Conservation (phyloP, 2,797 vertebrate species). For the Labroides dimidiatus region DNA sequence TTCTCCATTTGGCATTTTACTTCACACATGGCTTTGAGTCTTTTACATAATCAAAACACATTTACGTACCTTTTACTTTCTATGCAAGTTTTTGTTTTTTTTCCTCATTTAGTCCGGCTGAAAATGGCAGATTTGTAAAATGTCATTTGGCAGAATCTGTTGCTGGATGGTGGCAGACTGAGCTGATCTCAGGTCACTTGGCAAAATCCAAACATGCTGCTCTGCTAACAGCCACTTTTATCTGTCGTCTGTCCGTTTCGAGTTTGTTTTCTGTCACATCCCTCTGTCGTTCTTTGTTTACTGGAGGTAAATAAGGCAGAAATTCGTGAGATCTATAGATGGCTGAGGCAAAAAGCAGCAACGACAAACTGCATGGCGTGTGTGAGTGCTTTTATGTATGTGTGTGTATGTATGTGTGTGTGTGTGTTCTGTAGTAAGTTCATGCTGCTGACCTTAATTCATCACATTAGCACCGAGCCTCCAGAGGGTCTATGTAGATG, state of each 20-base stretch:
- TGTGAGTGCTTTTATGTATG: conserved; percentile 13
- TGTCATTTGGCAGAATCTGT: conserved; percentile 17
- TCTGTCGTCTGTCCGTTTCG: conserved; percentile 16
- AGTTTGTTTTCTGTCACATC: background rate
- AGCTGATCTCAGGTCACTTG: conserved; percentile 35
- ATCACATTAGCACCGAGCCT: conserved; percentile 56
- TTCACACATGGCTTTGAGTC: no score
- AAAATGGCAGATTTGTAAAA: conserved; percentile 15
- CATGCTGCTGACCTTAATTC: conserved; percentile 62
- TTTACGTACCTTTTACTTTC: background rate
- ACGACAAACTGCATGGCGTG: background rate
- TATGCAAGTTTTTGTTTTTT: background rate
- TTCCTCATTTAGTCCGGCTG: conserved; percentile 19
- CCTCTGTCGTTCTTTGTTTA: background rate
- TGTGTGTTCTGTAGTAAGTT: no score
- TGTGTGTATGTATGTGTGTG: conserved; percentile 9
- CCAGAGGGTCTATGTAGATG: conserved; percentile 54
- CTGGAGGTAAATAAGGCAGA: conserved; percentile 22
- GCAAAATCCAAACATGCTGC: conserved; percentile 19
- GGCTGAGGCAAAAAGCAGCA: conserved; percentile 31
- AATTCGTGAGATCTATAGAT: conserved; percentile 18
- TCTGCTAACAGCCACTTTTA: conserved; percentile 7
- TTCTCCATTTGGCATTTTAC: background rate
- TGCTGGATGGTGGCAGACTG: conserved; percentile 9
- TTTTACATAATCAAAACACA: no score